Base-by-base conservation (phyloP, 2,888 invertebrate species). In the Arge pagana region DNA sequence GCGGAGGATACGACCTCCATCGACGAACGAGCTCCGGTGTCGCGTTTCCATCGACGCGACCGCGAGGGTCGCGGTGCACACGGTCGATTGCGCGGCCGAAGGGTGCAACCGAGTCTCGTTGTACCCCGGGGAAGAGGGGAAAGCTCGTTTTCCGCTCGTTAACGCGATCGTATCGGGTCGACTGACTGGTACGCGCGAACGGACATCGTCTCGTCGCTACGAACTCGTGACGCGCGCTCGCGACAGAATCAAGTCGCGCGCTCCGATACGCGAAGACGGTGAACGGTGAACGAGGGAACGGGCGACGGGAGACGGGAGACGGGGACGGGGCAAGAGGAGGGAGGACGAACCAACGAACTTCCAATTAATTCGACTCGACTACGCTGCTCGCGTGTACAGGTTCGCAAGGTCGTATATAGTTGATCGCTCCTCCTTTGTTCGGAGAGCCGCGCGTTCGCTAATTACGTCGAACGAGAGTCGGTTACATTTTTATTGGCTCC, bases 401-500 rank as follows among this genome's bases (percentile, higher is more conserved):
- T 45, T 45, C n/a, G n/a, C n/a, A 45, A 45, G 45, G 33, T 11
- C 45, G 45, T 45, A 45, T n/a, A n/a, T 45, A 45, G 35, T 42
- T 36, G 42, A 48, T 40, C 49, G 52, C 52, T 42, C 35, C 41
- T 42, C 55, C 36, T 49, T 48, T 53, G 52, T 52, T n/a, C 39
- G 37, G 35, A 19, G 19, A 21, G 35, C 45, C 45, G 45, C 45
- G 33, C 21, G 30, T 45, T 45, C 24, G 45, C 45, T 45, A 45
- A 45, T 45, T 45, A 45, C 45, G 21, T 30, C 30, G 33, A 35
- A 33, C 33, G 45, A 8, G 31, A 31, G 13, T 23, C 45, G 35
- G 45, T 13, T 45, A 45, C 45, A 45, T 57, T 61, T 58, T 62
- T 57, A 58, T n/a, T n/a, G 57, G 60, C 57, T 59, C 56, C 15